Conservation (phyloP, 2,797 vertebrate species). For the Rhabdophis nuchalis region DNA sequence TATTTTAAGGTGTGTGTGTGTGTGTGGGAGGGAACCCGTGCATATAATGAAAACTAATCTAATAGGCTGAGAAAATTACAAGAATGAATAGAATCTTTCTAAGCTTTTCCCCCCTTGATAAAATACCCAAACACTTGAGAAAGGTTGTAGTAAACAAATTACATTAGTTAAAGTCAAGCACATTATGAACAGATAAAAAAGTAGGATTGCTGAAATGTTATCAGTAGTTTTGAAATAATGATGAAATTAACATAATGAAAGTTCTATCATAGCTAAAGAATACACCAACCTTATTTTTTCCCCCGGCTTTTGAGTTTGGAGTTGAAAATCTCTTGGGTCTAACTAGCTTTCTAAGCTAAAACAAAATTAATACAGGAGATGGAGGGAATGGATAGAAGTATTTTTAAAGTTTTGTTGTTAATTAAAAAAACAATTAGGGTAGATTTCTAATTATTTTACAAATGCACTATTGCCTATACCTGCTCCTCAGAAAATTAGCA, state of each 20-base stretch:
- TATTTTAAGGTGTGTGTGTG: background rate
- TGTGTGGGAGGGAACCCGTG: background rate
- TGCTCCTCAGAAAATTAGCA: constrained; percentile 63
- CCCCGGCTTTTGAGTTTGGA: constrained; percentile 35
- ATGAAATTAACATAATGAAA: constrained; percentile 18
- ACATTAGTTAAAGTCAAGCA: background rate
- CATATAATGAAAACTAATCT: background rate
- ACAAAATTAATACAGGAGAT: constrained; percentile 65
- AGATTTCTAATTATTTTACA: constrained; percentile 69
- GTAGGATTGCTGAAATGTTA: constrained; percentile 31
- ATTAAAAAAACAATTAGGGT: constrained; percentile 68
- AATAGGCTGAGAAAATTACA: background rate
- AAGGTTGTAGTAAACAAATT: background rate
- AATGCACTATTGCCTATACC: constrained; percentile 55
- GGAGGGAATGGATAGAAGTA: constrained; percentile 37
- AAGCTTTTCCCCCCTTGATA: background rate
- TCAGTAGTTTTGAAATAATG: constrained; percentile 16
- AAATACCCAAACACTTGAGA: background rate
- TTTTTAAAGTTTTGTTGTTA: constrained; percentile 65
- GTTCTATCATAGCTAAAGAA: constrained; percentile 17
- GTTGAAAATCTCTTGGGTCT: constrained; percentile 47
- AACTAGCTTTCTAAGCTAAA: constrained; percentile 46
- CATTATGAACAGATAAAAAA: constrained; percentile 10
- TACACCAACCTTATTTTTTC: constrained; percentile 18
- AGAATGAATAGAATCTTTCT: background rate